A percentile compares a stretch with the other conserved stretches of the same genome.
These are phyloP conservation scores for Drosophila longiperda DNA, from an alignment of 2,888 invertebrate genomes.

Conservation along the genomic window DNA sequence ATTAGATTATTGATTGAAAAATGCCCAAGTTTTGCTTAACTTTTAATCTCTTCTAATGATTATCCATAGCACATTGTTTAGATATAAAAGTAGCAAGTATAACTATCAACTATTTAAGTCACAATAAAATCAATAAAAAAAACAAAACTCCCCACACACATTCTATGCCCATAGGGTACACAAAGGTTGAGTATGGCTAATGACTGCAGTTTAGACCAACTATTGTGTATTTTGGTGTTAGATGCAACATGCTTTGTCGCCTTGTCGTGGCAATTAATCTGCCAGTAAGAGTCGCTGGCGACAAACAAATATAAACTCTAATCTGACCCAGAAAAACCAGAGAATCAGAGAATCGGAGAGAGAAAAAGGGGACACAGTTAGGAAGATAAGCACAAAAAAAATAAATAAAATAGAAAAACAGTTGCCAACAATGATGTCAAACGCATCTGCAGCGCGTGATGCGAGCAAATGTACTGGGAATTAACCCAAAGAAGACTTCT, in stretches of 20 bases:
- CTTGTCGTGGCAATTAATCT: constrained; percentile 62
- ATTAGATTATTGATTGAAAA: neutral
- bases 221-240: constrained; percentile 44
- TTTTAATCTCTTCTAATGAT: neutral
- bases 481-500: constrained; percentile 47
- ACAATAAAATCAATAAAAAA: neutral
- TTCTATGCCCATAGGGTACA: constrained; percentile 9
- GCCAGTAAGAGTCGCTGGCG: constrained; percentile 32
- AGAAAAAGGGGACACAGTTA: neutral
- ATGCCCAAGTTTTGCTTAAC: neutral
- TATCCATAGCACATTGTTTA: neutral
- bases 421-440: constrained; percentile 58
- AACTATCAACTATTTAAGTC: neutral
- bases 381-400: neutral
- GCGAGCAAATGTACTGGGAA: constrained; percentile 62
- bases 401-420: neutral
- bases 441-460: constrained; percentile 57
- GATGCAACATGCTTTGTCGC: constrained; percentile 39
- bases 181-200: constrained; percentile 35
- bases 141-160: neutral
- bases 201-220: constrained; percentile 31
- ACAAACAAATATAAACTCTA: constrained; percentile 41
- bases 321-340: constrained; percentile 43
- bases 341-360: neutral
- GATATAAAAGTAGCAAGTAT: neutral